These are phyloP conservation scores for Chrysodeixis includens DNA, from an alignment of 2,888 invertebrate genomes.

Conservation along the genomic window DNA sequence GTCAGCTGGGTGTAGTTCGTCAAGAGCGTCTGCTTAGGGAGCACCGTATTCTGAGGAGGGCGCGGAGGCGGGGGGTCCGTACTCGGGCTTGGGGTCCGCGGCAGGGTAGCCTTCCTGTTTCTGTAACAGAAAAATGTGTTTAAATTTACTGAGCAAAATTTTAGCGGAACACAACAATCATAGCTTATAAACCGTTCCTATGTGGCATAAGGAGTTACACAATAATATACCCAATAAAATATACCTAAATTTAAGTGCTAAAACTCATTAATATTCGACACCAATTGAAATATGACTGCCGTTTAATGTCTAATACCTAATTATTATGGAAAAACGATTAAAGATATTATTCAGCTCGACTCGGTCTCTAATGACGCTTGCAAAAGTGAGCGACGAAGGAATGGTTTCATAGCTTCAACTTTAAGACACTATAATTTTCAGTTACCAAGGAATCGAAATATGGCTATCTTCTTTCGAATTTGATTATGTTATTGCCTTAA, in stretches of 20 bases:
- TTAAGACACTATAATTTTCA: too few species aligned
- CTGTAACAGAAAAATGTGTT: constrained; percentile 74
- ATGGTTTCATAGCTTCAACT: too few species aligned
- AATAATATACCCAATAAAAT: neutral
- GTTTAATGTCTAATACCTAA: neutral
- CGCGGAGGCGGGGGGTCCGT: constrained; percentile 85
- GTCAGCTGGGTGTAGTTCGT: constrained; percentile 61
- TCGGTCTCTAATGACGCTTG: neutral
- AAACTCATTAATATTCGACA: neutral
- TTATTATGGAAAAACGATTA: neutral
- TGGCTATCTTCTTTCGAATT: neutral
- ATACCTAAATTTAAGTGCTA: neutral
- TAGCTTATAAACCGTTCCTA: too few species aligned
- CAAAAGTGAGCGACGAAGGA: neutral
- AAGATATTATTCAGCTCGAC: too few species aligned
- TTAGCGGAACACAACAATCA: neutral
- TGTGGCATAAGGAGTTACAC: neutral
- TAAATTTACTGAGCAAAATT: neutral
- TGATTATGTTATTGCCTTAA: neutral
- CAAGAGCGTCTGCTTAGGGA: constrained; percentile 77
- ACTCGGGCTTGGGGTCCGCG: constrained; percentile 79
- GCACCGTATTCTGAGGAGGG: constrained; percentile 90
- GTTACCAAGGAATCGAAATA: neutral
- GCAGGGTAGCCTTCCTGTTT: constrained; percentile 90
- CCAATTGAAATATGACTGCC: neutral